Evolutionary conservation across 2,113 vertebrate genomes (phyloP).

Genomic region (Oreochromis spilurus): DNA sequence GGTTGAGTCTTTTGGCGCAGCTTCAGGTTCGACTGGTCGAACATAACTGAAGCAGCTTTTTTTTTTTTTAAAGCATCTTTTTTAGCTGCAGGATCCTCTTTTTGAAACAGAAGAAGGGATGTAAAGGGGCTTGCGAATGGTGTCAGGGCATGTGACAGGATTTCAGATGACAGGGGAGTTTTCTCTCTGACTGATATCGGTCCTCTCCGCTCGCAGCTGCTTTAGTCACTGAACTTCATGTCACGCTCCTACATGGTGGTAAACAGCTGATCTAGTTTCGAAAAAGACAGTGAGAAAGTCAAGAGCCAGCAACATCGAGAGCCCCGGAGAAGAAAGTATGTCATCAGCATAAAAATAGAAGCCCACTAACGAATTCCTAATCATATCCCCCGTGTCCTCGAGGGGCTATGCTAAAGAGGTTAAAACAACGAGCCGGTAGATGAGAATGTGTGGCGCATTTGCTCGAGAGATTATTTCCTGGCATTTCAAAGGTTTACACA

Average conservation of each 20-base stretch:
- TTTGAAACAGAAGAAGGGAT: neutral
- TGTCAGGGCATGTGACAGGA: slow-evolving; percentile 9
- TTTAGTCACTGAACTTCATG: slow-evolving; percentile 56
- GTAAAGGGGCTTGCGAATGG: neutral
- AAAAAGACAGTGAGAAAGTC: slow-evolving; percentile 72
- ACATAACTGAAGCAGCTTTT: neutral
- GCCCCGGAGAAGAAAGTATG: slow-evolving; percentile 75
- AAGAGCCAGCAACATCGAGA: slow-evolving; percentile 68
- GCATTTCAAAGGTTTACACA: slow-evolving; percentile 57
- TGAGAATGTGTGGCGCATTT: slow-evolving; percentile 72
- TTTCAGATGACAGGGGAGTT: slow-evolving; percentile 42
- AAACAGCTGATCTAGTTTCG: slow-evolving; percentile 75
- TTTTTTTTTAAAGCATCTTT: neutral
- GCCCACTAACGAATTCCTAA: slow-evolving; percentile 77
- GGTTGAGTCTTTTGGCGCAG: slow-evolving; percentile 30
- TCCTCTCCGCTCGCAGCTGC: slow-evolving; percentile 34
- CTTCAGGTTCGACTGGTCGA: slow-evolving; percentile 1
- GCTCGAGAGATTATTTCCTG: slow-evolving; percentile 66
- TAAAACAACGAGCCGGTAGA: slow-evolving; percentile 67
- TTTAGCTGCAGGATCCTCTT: neutral
- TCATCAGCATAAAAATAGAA: slow-evolving; percentile 83
- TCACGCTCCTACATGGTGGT: slow-evolving; percentile 53
- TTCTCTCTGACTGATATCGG: slow-evolving; percentile 16
- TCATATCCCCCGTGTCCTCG: slow-evolving; percentile 73
- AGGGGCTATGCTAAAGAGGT: slow-evolving; percentile 74